These are phyloP conservation scores for Chamaetylas fuelleborni DNA, from an alignment of 2,113 vertebrate genomes.

Conservation along the genomic window DNA sequence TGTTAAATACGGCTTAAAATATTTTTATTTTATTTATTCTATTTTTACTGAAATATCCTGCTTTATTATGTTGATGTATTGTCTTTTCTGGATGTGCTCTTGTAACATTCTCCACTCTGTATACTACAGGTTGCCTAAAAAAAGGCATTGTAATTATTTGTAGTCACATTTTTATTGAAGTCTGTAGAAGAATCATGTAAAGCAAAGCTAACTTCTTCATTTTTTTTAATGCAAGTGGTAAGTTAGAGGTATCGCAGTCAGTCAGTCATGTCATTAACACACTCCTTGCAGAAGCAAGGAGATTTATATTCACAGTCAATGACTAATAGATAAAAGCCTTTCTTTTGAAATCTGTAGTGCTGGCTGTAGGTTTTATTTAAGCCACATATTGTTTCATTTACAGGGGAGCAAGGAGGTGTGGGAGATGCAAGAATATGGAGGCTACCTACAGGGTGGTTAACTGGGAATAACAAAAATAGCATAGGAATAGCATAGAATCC, in stretches of 20 bases:
- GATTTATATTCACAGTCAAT: neutral
- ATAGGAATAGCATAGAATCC: neutral
- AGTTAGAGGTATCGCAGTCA: constrained; percentile 25
- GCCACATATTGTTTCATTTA: neutral
- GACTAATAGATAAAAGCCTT: constrained; percentile 15
- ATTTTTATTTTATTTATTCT: constrained; percentile 99
- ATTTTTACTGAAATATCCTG: constrained; percentile 92
- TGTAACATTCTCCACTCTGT: constrained; percentile 72
- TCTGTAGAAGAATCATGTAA: constrained; percentile 71
- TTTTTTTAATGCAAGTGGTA: constrained; percentile 64
- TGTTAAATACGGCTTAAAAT: constrained; percentile 85
- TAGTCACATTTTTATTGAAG: constrained; percentile 76
- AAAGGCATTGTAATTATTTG: constrained; percentile 74
- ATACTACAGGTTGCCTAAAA: constrained; percentile 62
- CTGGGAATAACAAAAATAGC: neutral
- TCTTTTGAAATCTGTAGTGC: constrained; percentile 25
- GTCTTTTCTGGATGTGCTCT: constrained; percentile 67
- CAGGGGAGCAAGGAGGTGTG: neutral
- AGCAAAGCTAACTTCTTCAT: constrained; percentile 60
- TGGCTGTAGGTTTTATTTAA: constrained; percentile 47
- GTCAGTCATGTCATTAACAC: neutral
- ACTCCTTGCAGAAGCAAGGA: constrained; percentile 16
- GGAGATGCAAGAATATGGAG: neutral
- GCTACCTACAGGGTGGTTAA: neutral
- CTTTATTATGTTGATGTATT: constrained; percentile 76